Evolutionary conservation across 2,797 vertebrate species (phyloP), one percentile per base, ranked within the genome.

Genomic region (Betta splendens): DNA sequence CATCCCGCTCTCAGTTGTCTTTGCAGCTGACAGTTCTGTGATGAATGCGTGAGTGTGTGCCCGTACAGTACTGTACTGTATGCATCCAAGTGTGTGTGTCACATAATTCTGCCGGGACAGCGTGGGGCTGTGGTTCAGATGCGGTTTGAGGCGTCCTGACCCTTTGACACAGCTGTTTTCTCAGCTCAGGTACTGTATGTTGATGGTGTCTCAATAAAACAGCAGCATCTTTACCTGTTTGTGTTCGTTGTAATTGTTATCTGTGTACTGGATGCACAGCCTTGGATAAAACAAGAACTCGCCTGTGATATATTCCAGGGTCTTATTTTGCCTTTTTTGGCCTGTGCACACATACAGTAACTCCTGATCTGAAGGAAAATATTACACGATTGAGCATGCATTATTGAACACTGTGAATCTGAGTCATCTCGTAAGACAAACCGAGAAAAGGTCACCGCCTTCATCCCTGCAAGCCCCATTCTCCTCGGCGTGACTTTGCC

Each of bases 141-240:
- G 77, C 75, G 76, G 73, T 64, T 68, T 71, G 85, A 62, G 29
- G 77, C 78, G 71, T 66, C 42, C 33, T 68, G 59, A 64, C 44
- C 20, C 39, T 48, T 67, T 20, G 50, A 64, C 5, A 21, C 59
- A 45, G 69, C 47, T 60, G 71, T 77, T 80, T 82, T 79, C 72
- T 79, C 46, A 50, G 59, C 50, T 60, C 40, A 7, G 13, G 5
- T 26, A 16, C n/a, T n/a, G n/a, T n/a, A n/a, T 25, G 15, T 66
- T 84, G 87, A 89, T 87, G 87, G 88, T 85, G 82, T n/a, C n/a
- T n/a, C 85, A 69, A 76, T 56, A 66, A 72, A 69, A 51, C 42
- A 50, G 49, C 5, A 21, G 17, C 9, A 53, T 35, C 31, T 12
- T 64, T 61, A 28, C n/a, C 42, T 40, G 15, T 56, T 56, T 0